Evolutionary conservation across 2,797 vertebrate species (phyloP), one percentile per base, ranked within the genome.

Genomic region (Euphonia xanthogaster): DNA sequence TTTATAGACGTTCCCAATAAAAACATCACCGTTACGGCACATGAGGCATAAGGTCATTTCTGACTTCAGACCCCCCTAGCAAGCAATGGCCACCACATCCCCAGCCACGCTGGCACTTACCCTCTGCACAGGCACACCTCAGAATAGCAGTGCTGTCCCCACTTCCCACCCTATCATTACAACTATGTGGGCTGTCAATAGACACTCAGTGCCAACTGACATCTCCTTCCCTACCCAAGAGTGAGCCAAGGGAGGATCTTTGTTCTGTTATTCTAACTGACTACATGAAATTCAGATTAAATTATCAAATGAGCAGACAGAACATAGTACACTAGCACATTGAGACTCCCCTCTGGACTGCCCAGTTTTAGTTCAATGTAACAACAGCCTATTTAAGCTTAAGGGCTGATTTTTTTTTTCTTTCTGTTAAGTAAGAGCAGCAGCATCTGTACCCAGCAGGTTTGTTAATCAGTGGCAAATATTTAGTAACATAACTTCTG

Each of bases 11-110:
- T 51, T 47, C 61, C 45, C 4, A 37, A 45, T 39, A 72, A 62
- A 6, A 33, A 5, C 6, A 40, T 31, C 50, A 35, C 23, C 0
- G 0, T 35, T 45, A 15, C 1, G 7, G 19, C 27, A 30, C 27
- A 63, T 14, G 22, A 92, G 30, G 51, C 23, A 31, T 7, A 31
- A 42, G 39, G 62, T 17, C 4, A 11, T 18, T 28, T n/a, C 25
- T 30, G 53, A 45, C 48, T 85, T 67, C 63, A 65, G 22, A 76
- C 14, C 35, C 61, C 74, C 42, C 31, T 6, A 37, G n/a, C 40
- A 85, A 77, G 79, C 51, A 55, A 14, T 1, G 16, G 15, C 25
- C 35, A 12, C 10, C 25, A 53, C n/a, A 71, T 7, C 7, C 37
- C 35, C 31, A 86, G 21, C 33, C 22, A 23, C 2, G 7, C 15